Conservation (phyloP, 2,113 vertebrate genomes). For the Gobiocypris rarus region DNA sequence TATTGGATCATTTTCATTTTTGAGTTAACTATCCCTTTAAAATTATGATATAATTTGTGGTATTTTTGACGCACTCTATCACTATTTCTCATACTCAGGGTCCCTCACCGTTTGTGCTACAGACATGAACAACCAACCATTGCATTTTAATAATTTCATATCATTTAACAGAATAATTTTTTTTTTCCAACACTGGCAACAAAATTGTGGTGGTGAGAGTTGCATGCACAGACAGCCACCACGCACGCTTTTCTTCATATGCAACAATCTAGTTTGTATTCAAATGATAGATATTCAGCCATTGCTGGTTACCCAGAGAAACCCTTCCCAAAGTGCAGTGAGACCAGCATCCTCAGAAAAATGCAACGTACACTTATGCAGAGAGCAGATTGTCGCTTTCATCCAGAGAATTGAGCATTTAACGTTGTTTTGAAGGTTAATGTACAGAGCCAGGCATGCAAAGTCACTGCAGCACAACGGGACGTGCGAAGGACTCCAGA, state of each 20-base stretch:
- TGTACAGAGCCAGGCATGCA: neutral
- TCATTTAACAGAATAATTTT: too few species aligned
- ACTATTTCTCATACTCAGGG: too few species aligned
- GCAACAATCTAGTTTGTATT: neutral
- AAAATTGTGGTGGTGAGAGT: neutral
- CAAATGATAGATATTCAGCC: neutral
- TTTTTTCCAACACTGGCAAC: neutral
- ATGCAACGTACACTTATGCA: neutral
- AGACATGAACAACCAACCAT: too few species aligned
- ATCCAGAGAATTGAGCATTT: neutral
- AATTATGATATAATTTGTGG: too few species aligned
- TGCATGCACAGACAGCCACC: neutral
- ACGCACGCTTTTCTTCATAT: neutral
- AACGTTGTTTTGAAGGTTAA: conserved; percentile 6
- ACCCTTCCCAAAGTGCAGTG: neutral
- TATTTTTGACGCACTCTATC: too few species aligned
- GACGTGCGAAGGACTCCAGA: neutral
- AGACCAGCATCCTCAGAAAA: neutral
- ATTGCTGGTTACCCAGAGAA: neutral
- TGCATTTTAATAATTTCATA: too few species aligned
- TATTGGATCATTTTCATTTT: too few species aligned
- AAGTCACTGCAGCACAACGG: neutral
- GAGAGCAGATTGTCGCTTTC: neutral
- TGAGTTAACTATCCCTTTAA: too few species aligned
- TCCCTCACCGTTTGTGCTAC: too few species aligned